Evolutionary conservation across 2,888 invertebrate genomes (phyloP), one percentile per base, ranked within the genome.

Genomic region (Drosophila mettleri): DNA sequence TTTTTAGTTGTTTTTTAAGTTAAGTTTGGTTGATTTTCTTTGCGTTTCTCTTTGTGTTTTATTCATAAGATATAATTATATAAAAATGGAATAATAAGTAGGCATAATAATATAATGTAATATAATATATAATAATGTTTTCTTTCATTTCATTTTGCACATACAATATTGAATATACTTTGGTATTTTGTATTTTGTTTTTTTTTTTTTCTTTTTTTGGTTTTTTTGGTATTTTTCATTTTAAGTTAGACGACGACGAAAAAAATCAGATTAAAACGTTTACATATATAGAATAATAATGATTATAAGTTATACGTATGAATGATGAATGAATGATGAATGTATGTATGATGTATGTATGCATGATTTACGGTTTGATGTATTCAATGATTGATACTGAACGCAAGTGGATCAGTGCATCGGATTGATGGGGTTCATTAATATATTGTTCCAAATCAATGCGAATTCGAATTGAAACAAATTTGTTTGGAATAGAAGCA

Each of bases 81-180:
- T 87, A 86, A 83, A 82, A 88, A 88, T 86, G 83, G 87, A 86
- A 86, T 86, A 86, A 86, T 83, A 83, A 83, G 74, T 83, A 83
- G 83, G 83, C 86, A 80, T 83, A 83, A 83, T 83, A 83, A 86
- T 82, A 70, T 83, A 83, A 83, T 86, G 62, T 73, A 86, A 87
- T 82, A 82, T 69, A 88, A 80, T 81, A 80, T 81, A 60, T 77
- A 75, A 75, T 75, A 65, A 75, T 43, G 73, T 78, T 80, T 81
- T 78, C 69, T 82, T 82, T 74, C 62, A 67, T 71, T 74, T 29
- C 45, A 16, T 27, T 67, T 74, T 76, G 77, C 75, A 81, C 81
- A 80, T 85, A 80, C 80, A 80, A 80, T 80, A 80, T 78, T 78
- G 80, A 80, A 80, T 83, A 83, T 80, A 83, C 80, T 80, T 77